These are phyloP conservation scores for Alethe diademata DNA, from an alignment of 2,113 vertebrate species.

Conservation along the genomic window DNA sequence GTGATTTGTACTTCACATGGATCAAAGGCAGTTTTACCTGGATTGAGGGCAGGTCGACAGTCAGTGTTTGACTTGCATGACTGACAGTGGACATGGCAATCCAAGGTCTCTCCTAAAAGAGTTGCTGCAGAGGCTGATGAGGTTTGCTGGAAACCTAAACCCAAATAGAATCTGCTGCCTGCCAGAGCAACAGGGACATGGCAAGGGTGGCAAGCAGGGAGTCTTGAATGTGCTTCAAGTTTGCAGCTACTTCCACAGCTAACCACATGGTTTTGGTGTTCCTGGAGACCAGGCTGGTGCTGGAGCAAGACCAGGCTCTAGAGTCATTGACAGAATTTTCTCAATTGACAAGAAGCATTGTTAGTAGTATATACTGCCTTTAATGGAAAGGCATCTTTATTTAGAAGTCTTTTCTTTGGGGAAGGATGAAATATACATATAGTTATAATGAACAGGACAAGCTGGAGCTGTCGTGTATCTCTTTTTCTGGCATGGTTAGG, in stretches of 20 bases:
- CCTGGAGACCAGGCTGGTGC: neutral
- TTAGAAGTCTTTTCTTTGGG: neutral
- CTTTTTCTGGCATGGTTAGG: neutral
- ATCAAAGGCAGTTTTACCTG: neutral
- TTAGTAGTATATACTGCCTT: neutral
- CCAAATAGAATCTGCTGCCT: neutral
- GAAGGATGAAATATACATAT: neutral
- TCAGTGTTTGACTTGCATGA: neutral
- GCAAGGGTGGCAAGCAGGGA: neutral
- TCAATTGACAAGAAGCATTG: neutral
- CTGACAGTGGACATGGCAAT: neutral
- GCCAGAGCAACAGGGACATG: neutral
- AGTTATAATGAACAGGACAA: neutral
- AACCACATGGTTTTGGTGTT: neutral
- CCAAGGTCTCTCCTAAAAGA: neutral
- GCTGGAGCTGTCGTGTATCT: neutral
- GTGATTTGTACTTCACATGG: rapidly evolving
- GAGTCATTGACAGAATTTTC: neutral
- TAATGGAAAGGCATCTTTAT: neutral
- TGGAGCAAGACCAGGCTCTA: neutral
- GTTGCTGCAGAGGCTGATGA: neutral
- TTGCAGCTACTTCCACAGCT: neutral
- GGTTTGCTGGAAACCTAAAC: neutral
- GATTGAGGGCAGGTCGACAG: neutral
- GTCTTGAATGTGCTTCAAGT: neutral